Evolutionary conservation across 2,797 vertebrate species (phyloP), one percentile per base, ranked within the genome.

Genomic region (Sebastes nivosus): DNA sequence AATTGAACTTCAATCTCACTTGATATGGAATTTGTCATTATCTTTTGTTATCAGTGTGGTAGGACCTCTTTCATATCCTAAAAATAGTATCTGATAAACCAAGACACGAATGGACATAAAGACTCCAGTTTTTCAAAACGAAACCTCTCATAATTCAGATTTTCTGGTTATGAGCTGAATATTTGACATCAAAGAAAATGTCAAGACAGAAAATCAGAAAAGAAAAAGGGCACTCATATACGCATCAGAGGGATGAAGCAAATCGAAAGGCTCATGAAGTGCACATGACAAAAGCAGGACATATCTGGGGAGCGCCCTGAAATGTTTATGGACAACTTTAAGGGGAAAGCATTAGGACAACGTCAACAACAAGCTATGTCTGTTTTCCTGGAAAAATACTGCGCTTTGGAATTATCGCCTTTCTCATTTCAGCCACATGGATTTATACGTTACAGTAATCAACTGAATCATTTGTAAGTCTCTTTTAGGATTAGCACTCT

Each of bases 201-300:
- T 18, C 57, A 72, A 77, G 58, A 36, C 16, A 69, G 32, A 74
- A 60, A 86, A 64, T 83, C 61, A 30, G 67, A 67, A 61, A 59
- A 52, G 30, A 70, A 75, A 50, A 50, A 24, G 30, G 32, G 52
- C 52, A 66, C 55, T 8, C 55, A 10, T 61, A 61, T 16, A 55
- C 61, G 82, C 70, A 87, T 80, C 78, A 75, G 80, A 87, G 63
- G 63, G 5, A 69, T 54, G 13, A 55, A 42, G 66, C 46, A 34
- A 61, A 30, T 27, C 38, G 38, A 67, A 76, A 59, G 20, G 55
- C 72, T 8, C 91, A 87, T 89, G 75, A 90, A 61, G 81, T 73
- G 24, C 52, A 71, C 71, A 66, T 54, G 67, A 77, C 75, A 71
- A 80, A 83, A 77, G 61, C 69, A 75, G 55, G 34, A 82, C 63